Evolutionary conservation across 2,888 invertebrate species (phyloP).

Genomic region (Pristionchus mayeri): DNA sequence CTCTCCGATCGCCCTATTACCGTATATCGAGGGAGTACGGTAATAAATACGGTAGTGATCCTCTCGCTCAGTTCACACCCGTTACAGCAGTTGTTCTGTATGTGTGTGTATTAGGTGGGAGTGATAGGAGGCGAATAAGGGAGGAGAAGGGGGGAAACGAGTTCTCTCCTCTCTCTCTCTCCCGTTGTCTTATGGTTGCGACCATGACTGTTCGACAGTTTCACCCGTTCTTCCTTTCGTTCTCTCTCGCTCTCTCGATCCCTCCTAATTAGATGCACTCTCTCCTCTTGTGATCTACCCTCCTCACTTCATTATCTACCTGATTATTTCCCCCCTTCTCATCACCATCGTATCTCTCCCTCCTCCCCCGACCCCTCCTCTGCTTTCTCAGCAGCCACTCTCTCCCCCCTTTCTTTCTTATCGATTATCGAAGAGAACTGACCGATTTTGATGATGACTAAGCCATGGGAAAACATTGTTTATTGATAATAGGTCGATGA

Average conservation of each 20-base stretch:
- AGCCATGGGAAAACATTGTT: background rate
- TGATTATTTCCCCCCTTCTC: background rate
- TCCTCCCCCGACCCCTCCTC: background rate
- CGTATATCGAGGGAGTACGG: slow-evolving; percentile 6
- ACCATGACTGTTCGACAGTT: slow-evolving; percentile 45
- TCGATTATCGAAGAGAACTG: slow-evolving; percentile 34
- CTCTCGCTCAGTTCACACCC: slow-evolving; percentile 16
- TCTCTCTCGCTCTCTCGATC: slow-evolving; percentile 27
- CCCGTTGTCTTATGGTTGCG: slow-evolving; percentile 45
- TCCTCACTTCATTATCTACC: background rate
- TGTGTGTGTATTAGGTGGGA: slow-evolving; percentile 21
- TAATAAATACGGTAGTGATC: slow-evolving; percentile 11
- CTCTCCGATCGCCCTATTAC: background rate
- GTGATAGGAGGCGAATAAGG: slow-evolving; percentile 45
- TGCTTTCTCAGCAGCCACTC: background rate
- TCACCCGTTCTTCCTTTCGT: slow-evolving; percentile 27
- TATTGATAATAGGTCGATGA: background rate
- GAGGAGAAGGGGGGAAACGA: background rate
- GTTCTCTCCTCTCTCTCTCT: background rate
- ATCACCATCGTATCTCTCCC: background rate
- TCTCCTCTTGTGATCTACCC: background rate
- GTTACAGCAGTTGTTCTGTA: slow-evolving; percentile 34
- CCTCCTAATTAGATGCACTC: slow-evolving; percentile 1
- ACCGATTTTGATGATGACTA: slow-evolving; percentile 30
- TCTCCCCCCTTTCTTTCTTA: background rate